These are phyloP conservation scores for Platyscapa corneri DNA, from an alignment of 1,140 invertebrate species.

Conservation along the genomic window DNA sequence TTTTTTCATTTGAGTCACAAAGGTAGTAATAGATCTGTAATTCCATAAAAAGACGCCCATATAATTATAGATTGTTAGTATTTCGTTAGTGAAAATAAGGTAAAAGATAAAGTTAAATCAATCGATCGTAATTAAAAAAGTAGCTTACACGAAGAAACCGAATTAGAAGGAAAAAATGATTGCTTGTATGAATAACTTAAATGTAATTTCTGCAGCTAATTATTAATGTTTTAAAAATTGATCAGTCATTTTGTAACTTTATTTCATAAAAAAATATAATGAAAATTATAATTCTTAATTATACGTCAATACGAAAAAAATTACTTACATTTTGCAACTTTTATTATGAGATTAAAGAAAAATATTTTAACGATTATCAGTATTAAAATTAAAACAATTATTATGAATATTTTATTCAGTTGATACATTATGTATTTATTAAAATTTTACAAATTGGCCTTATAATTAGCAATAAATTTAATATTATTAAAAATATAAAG, in stretches of 20 bases:
- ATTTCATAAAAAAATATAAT: neutral
- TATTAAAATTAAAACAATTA: no score
- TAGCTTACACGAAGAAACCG: neutral
- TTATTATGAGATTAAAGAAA: no score
- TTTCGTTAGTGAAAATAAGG: neutral
- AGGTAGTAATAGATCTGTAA: no score
- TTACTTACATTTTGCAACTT: no score
- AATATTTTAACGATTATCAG: neutral
- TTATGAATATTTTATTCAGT: no score
- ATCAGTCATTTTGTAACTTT: neutral
- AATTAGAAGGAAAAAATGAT: constrained; percentile 6
- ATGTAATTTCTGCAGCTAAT: constrained; percentile 21
- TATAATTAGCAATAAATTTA: no score
- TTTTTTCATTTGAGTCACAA: neutral
- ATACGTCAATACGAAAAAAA: neutral
- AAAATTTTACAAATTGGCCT: no score
- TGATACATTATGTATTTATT: no score
- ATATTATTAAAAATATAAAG: no score
- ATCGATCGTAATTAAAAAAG: constrained; percentile 19
- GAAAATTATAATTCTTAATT: neutral
- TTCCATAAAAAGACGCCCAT: no score
- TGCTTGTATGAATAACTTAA: neutral
- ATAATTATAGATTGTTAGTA: neutral
- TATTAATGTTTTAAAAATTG: constrained; percentile 26
- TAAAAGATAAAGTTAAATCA: constrained; percentile 35